Evolutionary conservation across 2,113 vertebrate species (phyloP), one percentile per base, ranked within the genome.

Genomic region (Prionailurus viverrinus): DNA sequence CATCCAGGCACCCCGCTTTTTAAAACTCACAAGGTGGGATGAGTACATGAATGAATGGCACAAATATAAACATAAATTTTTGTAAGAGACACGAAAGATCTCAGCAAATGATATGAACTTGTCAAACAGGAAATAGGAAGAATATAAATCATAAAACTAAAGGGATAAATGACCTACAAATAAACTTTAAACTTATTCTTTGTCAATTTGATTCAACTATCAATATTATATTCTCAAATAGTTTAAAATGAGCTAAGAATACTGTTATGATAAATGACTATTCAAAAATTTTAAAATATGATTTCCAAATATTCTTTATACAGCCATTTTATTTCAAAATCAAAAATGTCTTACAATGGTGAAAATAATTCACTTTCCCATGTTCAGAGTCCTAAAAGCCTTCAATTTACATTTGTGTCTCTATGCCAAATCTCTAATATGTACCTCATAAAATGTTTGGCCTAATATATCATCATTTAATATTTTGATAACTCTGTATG

Each of bases 141-240:
- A 71, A 51, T 53, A 53, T 78, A 92, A 96, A 85, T 65, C 16
- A 65, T 55, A 93, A 81, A 93, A 87, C 0, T 39, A 78, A 95
- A n/a, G 27, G 1, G 6, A 63, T 29, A 68, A 66, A 27, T 48
- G 4, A 5, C 14, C 31, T 83, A 21, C 15, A 89, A 79, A 88
- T 48, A 61, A 76, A 79, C 1, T 63, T 91, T 63, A 61, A 79
- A 69, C 76, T 18, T 74, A 86, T 58, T 93, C 13, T 68, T 29
- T 94, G 7, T 74, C 31, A 51, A 45, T 78, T 65, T 5, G 18
- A 5, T 79, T 96, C 29, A 85, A 18, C 1, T 33, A 4, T 85
- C 58, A 94, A 41, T 76, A 51, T 74, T 92, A 63, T 83, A 84
- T 69, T 92, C 45, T 83, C 39, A 71, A 80, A 41, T 86, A 27